Conservation (phyloP, 2,888 invertebrate species). For the Tinea pellionella region DNA sequence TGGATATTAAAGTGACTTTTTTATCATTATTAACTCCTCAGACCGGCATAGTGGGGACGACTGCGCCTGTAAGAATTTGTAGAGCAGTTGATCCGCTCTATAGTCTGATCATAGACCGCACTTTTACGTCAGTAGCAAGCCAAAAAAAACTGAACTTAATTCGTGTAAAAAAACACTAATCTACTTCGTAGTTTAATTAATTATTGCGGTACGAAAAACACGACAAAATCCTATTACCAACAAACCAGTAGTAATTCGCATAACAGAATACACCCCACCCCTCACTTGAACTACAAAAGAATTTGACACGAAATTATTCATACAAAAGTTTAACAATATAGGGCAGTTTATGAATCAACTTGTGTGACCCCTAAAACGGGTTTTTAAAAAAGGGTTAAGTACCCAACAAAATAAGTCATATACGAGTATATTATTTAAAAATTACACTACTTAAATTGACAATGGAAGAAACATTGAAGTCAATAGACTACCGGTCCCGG, state of each 20-base stretch:
- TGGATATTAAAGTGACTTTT: too few species aligned
- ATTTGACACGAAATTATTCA: slow-evolving; percentile 21
- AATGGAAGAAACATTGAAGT: slow-evolving; percentile 7
- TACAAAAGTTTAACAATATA: slow-evolving; percentile 18
- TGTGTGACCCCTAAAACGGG: slow-evolving; percentile 16
- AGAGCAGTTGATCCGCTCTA: too few species aligned
- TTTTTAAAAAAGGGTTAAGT: slow-evolving; percentile 23
- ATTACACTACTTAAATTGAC: slow-evolving; percentile 25
- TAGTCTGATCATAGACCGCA: too few species aligned
- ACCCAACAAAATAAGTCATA: slow-evolving; percentile 17
- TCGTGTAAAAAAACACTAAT: neutral
- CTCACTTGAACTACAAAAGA: slow-evolving; percentile 5
- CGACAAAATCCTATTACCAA: neutral
- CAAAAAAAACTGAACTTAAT: too few species aligned
- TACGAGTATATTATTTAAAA: slow-evolving; percentile 33
- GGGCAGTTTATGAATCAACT: slow-evolving; percentile 16
- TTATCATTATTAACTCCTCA: too few species aligned
- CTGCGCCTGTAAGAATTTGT: too few species aligned
- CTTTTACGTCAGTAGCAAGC: too few species aligned
- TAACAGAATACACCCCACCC: neutral
- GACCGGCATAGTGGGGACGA: too few species aligned
- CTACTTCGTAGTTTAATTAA: neutral
- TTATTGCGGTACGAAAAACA: neutral
- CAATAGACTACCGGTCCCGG: slow-evolving; percentile 20
- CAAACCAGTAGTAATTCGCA: neutral